Conservation (phyloP, 2,797 vertebrate genomes). For the Tokudaia muenninki region DNA sequence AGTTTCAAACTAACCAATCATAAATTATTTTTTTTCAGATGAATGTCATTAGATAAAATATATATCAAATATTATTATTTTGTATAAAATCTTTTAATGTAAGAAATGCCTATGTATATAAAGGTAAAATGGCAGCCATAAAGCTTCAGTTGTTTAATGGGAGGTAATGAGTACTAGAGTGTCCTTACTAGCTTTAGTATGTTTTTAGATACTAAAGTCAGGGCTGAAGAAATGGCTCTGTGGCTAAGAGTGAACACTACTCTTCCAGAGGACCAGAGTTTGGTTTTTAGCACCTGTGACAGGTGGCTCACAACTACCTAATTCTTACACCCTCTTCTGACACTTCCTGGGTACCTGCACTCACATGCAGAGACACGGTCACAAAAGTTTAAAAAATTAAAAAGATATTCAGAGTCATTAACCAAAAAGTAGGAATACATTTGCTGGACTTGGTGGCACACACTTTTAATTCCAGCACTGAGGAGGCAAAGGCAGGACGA, state of each 20-base stretch:
- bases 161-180: background rate
- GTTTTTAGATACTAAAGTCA: background rate
- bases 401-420: background rate
- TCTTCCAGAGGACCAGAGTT: background rate
- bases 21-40: background rate
- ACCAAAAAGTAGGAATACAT: background rate
- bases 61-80: constrained; percentile 10
- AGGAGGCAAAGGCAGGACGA: background rate
- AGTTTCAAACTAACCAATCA: constrained; percentile 35
- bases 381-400: background rate
- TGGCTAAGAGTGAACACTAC: no score
- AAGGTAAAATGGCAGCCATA: background rate
- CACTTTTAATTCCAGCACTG: background rate
- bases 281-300: background rate
- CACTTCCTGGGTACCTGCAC: background rate
- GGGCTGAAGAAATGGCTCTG: background rate
- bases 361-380: background rate
- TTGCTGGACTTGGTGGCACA: background rate
- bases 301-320: background rate
- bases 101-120: background rate
- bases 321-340: background rate
- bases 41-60: background rate
- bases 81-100: background rate
- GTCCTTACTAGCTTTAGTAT: background rate
- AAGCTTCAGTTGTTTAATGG: background rate